Evolutionary conservation across 2,888 invertebrate species (phyloP).

Genomic region (Polylopha cassiicola): DNA sequence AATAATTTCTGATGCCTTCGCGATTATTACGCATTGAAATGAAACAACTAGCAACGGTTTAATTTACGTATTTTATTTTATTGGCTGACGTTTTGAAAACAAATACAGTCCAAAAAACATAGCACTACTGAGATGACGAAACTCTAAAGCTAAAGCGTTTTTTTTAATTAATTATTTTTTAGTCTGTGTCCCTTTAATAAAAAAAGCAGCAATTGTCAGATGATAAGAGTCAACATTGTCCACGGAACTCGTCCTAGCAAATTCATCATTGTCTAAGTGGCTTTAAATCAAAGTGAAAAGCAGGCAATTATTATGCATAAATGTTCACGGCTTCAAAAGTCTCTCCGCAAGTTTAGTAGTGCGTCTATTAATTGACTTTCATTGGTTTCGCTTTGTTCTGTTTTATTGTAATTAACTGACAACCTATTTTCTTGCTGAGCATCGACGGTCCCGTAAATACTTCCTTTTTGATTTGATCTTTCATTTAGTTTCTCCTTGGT

Average conservation of each 20-base stretch:
- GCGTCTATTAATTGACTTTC: conserved; percentile 44
- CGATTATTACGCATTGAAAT: too few relatives aligned
- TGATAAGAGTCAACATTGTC: conserved; percentile 24
- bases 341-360: conserved; percentile 45
- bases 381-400: conserved; percentile 17
- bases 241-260: conserved; percentile 35
- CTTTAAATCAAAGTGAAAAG: conserved; percentile 61
- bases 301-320: conserved; percentile 67
- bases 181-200: too few relatives aligned
- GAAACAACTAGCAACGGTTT: too few relatives aligned
- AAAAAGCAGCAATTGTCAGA: too few relatives aligned
- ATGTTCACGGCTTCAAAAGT: conserved; percentile 43
- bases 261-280: conserved; percentile 50
- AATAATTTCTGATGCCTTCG: too few relatives aligned
- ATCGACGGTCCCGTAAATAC: neutral
- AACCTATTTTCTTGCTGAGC: conserved; percentile 1
- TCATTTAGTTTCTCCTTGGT: neutral
- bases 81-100: too few relatives aligned
- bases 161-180: too few relatives aligned
- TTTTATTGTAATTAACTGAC: conserved; percentile 17
- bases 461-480: neutral
- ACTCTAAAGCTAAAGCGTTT: too few relatives aligned
- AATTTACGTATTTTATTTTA: too few relatives aligned
- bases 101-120: too few relatives aligned
- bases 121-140: too few relatives aligned